Conservation (phyloP, 2,888 invertebrate genomes). For the Galerucella calmariensis region DNA sequence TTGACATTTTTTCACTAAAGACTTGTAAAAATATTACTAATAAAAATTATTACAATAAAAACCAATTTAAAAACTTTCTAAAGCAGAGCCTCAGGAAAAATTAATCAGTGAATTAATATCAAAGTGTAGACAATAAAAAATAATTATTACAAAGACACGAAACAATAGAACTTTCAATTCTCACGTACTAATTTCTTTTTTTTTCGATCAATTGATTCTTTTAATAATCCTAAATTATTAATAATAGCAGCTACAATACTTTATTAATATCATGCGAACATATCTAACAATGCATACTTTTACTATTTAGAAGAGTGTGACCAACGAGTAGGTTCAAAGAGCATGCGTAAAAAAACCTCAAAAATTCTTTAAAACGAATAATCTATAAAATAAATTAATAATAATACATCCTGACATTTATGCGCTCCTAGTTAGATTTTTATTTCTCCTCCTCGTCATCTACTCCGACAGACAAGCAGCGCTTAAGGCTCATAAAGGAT, state of each 20-base stretch:
- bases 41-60: not conserved
- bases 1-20: too few species aligned
- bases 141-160: not conserved
- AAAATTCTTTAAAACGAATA: too few species aligned
- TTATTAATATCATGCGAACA: slow-evolving; percentile 18
- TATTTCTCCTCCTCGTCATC: too few species aligned
- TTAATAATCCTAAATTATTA: slow-evolving; percentile 19
- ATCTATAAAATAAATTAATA: too few species aligned
- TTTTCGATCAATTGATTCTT: slow-evolving; percentile 19
- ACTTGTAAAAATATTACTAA: too few species aligned
- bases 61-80: slow-evolving; percentile 12
- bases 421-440: too few species aligned
- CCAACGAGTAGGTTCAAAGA: not conserved
- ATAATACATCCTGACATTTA: too few species aligned
- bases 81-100: slow-evolving; percentile 8
- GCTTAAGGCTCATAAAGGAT: too few species aligned
- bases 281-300: slow-evolving; percentile 9
- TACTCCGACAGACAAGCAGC: too few species aligned
- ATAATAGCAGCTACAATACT: slow-evolving; percentile 15
- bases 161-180: slow-evolving; percentile 6
- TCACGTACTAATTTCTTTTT: slow-evolving; percentile 26
- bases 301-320: not conserved
- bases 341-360: not conserved
- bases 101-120: not conserved
- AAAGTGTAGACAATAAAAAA: slow-evolving; percentile 2